These are phyloP conservation scores for Dryadula phaetusa DNA, from an alignment of 2,888 invertebrate genomes.

Conservation along the genomic window DNA sequence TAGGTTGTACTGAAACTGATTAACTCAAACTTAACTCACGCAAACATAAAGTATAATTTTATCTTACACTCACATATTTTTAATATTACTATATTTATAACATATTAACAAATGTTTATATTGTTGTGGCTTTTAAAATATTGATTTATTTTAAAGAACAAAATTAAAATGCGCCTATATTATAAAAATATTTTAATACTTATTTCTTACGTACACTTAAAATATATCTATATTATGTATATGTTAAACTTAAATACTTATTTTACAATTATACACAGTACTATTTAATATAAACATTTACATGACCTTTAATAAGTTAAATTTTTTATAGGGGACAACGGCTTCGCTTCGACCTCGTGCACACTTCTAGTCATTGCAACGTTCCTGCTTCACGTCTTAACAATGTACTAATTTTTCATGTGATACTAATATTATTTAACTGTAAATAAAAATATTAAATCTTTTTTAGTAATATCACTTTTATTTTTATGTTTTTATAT, in stretches of 20 bases:
- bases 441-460: constrained; percentile 38
- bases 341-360: constrained; percentile 22
- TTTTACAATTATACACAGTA: no score
- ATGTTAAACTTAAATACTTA: no score
- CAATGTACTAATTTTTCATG: constrained; percentile 40
- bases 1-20: no score
- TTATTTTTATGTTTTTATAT: constrained; percentile 16
- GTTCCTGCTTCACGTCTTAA: constrained; percentile 26
- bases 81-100: no score
- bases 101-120: not conserved
- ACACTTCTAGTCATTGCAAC: constrained; percentile 38
- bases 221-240: no score
- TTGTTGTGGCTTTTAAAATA: not conserved
- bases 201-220: no score
- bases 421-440: constrained; percentile 43
- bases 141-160: no score
- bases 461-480: constrained; percentile 14
- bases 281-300: not conserved
- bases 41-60: no score
- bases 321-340: constrained; percentile 37
- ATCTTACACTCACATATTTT: no score
- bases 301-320: not conserved
- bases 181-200: no score
- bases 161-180: no score
- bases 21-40: no score